These are phyloP conservation scores for Junco hyemalis DNA, from an alignment of 2,113 vertebrate species.

Conservation along the genomic window DNA sequence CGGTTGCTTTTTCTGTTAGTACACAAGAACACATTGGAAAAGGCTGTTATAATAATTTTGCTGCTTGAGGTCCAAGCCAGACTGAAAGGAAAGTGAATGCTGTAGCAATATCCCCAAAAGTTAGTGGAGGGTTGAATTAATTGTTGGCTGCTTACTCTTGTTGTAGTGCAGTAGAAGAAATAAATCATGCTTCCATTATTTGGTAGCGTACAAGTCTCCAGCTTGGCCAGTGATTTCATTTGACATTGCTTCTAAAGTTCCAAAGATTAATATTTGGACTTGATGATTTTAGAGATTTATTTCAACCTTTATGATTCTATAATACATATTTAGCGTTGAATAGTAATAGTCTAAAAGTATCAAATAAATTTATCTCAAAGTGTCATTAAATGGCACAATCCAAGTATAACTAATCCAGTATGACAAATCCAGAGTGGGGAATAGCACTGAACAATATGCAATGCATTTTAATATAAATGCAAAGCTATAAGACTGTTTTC, in stretches of 20 bases:
- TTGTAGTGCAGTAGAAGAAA: neutral
- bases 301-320: neutral
- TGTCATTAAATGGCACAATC: neutral
- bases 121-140: neutral
- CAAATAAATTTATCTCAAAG: neutral
- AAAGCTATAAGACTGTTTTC: neutral
- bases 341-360: neutral
- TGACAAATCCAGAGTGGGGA: neutral
- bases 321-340: neutral
- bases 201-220: rapidly evolving
- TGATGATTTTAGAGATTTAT: neutral
- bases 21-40: neutral
- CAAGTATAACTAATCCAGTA: neutral
- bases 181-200: neutral
- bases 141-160: neutral
- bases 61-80: neutral
- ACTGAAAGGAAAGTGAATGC: neutral
- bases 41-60: neutral
- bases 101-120: neutral
- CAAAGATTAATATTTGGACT: neutral
- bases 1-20: neutral
- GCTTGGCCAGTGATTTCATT: neutral
- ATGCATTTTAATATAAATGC: neutral
- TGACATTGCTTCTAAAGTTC: neutral
- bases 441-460: neutral